Conservation (phyloP, 1,140 invertebrate genomes). For the Panulirus ornatus region DNA sequence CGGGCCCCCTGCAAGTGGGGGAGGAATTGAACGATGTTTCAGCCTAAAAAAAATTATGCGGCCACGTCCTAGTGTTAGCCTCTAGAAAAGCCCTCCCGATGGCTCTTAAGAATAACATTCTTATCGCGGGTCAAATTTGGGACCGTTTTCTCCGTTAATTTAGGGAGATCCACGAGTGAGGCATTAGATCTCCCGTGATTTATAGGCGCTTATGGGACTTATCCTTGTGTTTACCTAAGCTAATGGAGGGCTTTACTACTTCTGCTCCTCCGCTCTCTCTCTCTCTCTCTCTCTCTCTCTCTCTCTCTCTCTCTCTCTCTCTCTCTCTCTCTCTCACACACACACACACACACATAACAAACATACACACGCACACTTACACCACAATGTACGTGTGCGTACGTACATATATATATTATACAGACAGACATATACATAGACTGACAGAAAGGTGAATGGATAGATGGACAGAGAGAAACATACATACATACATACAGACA, state of each 20-base stretch:
- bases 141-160: neutral
- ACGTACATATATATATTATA: neutral
- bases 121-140: too few species aligned
- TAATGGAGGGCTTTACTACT: constrained; percentile 29
- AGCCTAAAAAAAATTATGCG: too few species aligned
- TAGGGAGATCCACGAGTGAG: neutral
- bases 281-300: constrained; percentile 38
- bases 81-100: too few species aligned
- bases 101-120: too few species aligned
- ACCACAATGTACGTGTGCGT: neutral
- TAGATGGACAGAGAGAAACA: too few species aligned
- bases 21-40: too few species aligned
- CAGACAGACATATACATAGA: too few species aligned
- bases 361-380: too few species aligned
- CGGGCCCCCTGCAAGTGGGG: neutral
- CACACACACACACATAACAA: neutral
- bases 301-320: constrained; percentile 37
- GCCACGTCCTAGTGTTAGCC: too few species aligned
- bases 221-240: constrained; percentile 47
- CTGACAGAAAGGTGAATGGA: too few species aligned
- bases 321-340: constrained; percentile 3
- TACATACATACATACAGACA: too few species aligned
- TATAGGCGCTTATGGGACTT: constrained; percentile 43
- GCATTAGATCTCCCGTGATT: constrained; percentile 46
- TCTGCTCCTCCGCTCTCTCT: neutral